Evolutionary conservation across 1,140 invertebrate genomes (phyloP).

Genomic region (Bathynomus jamesi): DNA sequence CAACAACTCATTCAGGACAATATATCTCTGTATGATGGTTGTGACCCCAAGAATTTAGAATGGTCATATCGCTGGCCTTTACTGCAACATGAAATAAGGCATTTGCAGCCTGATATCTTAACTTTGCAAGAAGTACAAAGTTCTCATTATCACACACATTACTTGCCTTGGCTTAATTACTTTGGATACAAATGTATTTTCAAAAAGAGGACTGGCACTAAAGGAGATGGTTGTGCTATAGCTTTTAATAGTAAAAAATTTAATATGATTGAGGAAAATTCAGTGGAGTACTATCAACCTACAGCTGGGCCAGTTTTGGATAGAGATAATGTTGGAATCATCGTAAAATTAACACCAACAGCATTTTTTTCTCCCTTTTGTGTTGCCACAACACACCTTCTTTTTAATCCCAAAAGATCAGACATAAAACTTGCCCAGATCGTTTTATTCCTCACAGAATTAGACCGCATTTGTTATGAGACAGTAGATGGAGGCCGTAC

Average conservation of each 20-base stretch:
- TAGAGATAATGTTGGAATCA: conserved; percentile 77
- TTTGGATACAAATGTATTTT: conserved; percentile 57
- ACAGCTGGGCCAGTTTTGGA: conserved; percentile 53
- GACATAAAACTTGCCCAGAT: conserved; percentile 81
- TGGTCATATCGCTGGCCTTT: conserved; percentile 63
- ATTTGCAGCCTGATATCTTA: conserved; percentile 63
- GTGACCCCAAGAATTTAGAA: conserved; percentile 51
- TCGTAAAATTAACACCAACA: conserved; percentile 56
- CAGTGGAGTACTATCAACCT: conserved; percentile 54
- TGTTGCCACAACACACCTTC: conserved; percentile 84
- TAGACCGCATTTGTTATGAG: conserved; percentile 65
- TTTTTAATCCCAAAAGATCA: conserved; percentile 79
- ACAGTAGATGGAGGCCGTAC: conserved; percentile 39
- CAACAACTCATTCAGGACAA: conserved; percentile 70
- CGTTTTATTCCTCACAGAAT: conserved; percentile 66
- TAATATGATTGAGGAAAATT: conserved; percentile 51
- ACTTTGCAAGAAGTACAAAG: conserved; percentile 81
- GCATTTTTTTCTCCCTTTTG: conserved; percentile 7
- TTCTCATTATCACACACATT: conserved; percentile 59
- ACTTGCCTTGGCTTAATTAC: conserved; percentile 42
- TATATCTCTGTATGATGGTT: conserved; percentile 60
- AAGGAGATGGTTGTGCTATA: conserved; percentile 74
- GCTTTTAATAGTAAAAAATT: conserved; percentile 62
- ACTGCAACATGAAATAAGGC: conserved; percentile 62
- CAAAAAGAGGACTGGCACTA: conserved; percentile 63